Conservation (phyloP, 2,113 vertebrate genomes). For the Sinocyclocheilus maitianheensis region DNA sequence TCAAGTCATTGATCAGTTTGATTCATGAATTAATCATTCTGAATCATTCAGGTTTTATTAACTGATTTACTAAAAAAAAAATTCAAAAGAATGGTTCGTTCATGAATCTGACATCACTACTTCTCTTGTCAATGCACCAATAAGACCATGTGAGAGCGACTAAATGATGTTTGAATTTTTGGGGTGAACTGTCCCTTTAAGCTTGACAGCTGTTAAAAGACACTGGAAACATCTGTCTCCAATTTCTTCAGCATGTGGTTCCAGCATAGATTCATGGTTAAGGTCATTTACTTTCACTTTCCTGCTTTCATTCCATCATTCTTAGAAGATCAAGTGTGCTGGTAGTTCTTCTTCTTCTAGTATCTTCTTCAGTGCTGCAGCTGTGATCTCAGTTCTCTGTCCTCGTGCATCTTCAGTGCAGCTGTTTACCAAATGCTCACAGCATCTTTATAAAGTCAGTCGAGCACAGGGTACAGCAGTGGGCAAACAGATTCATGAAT, state of each 20-base stretch:
- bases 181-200: neutral
- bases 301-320: neutral
- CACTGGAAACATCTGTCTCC: neutral
- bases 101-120: neutral
- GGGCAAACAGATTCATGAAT: neutral
- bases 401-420: neutral
- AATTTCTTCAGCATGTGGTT: neutral
- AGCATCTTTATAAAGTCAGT: conserved; percentile 5
- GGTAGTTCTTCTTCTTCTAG: neutral
- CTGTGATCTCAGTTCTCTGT: neutral
- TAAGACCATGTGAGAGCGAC: no score
- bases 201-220: neutral
- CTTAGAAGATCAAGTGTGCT: neutral
- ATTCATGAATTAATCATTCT: neutral
- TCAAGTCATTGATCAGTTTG: neutral
- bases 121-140: neutral
- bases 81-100: neutral
- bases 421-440: neutral
- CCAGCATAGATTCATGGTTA: neutral
- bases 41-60: neutral
- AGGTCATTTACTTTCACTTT: neutral
- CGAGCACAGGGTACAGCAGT: neutral
- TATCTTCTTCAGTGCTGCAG: neutral
- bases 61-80: neutral
- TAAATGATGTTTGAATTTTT: neutral